Percentiles rank a stretch among this genome's conserved stretches.
Conservation (phyloP, 2,797 vertebrate genomes). For the Sebastes miniatus region DNA sequence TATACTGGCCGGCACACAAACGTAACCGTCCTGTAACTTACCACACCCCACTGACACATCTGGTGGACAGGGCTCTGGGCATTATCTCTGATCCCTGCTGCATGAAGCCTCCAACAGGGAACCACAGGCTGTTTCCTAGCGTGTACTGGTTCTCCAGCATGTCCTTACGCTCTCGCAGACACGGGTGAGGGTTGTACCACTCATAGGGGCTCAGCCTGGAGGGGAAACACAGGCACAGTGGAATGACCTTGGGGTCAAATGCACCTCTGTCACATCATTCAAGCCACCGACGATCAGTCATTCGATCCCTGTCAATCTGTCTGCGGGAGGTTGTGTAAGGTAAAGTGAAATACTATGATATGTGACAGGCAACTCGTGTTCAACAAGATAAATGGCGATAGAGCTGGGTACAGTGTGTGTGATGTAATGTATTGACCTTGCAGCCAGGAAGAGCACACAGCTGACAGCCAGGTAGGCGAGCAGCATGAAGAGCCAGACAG, state of each 20-base stretch:
- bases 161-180: slow-evolving; percentile 87
- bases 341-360: slow-evolving; percentile 28
- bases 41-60: slow-evolving; percentile 96
- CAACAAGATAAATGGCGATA: slow-evolving; percentile 46
- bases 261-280: slow-evolving; percentile 22
- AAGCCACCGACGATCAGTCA: slow-evolving; percentile 41
- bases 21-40: slow-evolving; percentile 68
- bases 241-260: slow-evolving; percentile 43
- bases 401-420: slow-evolving; percentile 53
- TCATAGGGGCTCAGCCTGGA: slow-evolving; percentile 93
- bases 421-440: slow-evolving; percentile 85
- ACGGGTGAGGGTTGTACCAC: slow-evolving; percentile 95
- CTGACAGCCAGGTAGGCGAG: slow-evolving; percentile 94
- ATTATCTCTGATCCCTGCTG: slow-evolving; percentile 96
- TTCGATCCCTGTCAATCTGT: slow-evolving; percentile 39
- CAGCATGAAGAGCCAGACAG: slow-evolving; percentile 94
- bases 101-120: slow-evolving; percentile 96
- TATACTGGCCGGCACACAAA: not conserved
- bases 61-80: slow-evolving; percentile 93
- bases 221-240: slow-evolving; percentile 3
- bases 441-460: slow-evolving; percentile 94
- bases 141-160: slow-evolving; percentile 96
- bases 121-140: slow-evolving; percentile 96
- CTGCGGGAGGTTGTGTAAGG: slow-evolving; percentile 22
- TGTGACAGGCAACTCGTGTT: slow-evolving; percentile 47